Evolutionary conservation across 2,888 invertebrate species (phyloP), one percentile per base, ranked within the genome.

Genomic region (Drosophila vallismaia): DNA sequence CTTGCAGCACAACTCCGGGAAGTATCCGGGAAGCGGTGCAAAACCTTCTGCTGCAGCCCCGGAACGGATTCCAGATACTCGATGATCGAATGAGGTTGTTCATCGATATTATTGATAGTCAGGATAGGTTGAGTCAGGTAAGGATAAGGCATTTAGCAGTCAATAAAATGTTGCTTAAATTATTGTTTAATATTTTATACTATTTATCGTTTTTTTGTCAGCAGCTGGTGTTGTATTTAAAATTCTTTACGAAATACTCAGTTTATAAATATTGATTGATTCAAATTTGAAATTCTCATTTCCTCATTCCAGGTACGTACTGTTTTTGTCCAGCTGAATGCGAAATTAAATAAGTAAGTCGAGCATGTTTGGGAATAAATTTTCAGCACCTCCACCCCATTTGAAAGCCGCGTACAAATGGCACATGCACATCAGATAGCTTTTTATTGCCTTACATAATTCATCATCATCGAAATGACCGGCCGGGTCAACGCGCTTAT

Each of bases 71-170:
- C 92, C 94, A 95, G 85, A 94, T 95, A 89, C 94, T 95, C 92
- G 95, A 95, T 89, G 95, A 95, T 92, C 95, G 95, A 90, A 93
- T 96, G 89, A 94, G 95, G 45, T 93, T 96, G 51, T 95, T 96
- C 92, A 95, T 96, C 90, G 96, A 96, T 89, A 96, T 96, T 84
- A 93, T 96, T 91, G 96, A 96, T 90, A 95, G 96, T 57, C 96
- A 96, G 93, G 95, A 96, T 90, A 93, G 94, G 90, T 95, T 96
- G 90, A 95, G 95, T 89, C 95, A 96, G 96, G 96, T 96, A 92
- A 92, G 88, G 19, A 42, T 40, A 3, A 3, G 14, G 38, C 2
- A 3, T 12, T 12, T 14, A 12, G 3, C 6, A 40, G 40, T 2
- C 12, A 3, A 3, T 40, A 40, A n/a, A 12, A 14, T 12, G 6